Conservation (phyloP, 2,113 vertebrate species). For the Protobothrops flavoviridis region DNA sequence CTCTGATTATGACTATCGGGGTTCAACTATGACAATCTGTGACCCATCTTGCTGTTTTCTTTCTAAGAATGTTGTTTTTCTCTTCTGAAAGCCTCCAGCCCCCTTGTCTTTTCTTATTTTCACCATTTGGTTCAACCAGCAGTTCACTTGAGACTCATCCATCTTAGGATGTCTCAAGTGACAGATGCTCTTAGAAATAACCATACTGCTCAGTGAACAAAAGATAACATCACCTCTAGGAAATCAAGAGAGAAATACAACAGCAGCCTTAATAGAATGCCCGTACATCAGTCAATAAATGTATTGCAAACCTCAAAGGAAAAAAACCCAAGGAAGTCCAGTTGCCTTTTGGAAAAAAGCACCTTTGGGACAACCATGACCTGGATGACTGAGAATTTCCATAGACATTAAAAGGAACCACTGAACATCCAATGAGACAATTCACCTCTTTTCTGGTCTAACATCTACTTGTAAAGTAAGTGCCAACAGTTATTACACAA, state of each 20-base stretch:
- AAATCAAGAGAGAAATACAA: conserved; percentile 73
- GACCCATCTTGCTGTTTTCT: conserved; percentile 65
- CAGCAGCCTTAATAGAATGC: conserved; percentile 65
- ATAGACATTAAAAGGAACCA: not conserved
- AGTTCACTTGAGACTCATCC: conserved; percentile 93
- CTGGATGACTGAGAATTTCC: not conserved
- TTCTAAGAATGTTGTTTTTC: conserved; percentile 76
- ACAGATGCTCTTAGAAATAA: conserved; percentile 92
- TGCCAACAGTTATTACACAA: conserved; percentile 36
- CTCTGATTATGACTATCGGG: conserved; percentile 43
- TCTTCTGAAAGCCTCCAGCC: conserved; percentile 64
- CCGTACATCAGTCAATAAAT: conserved; percentile 70
- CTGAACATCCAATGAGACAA: conserved; percentile 14
- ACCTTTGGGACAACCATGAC: not conserved
- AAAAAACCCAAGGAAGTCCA: not conserved
- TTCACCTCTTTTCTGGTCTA: conserved; percentile 15
- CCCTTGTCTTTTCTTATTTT: conserved; percentile 83
- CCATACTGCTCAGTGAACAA: conserved; percentile 77
- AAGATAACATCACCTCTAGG: conserved; percentile 80
- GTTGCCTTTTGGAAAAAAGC: not conserved
- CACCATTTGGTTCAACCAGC: conserved; percentile 95
- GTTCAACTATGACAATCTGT: conserved; percentile 53
- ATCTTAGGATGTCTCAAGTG: conserved; percentile 90
- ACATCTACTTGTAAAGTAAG: conserved; percentile 36
- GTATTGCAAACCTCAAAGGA: conserved; percentile 70